Conservation (phyloP, 2,797 vertebrate genomes). For the Lithobates pipiens region DNA sequence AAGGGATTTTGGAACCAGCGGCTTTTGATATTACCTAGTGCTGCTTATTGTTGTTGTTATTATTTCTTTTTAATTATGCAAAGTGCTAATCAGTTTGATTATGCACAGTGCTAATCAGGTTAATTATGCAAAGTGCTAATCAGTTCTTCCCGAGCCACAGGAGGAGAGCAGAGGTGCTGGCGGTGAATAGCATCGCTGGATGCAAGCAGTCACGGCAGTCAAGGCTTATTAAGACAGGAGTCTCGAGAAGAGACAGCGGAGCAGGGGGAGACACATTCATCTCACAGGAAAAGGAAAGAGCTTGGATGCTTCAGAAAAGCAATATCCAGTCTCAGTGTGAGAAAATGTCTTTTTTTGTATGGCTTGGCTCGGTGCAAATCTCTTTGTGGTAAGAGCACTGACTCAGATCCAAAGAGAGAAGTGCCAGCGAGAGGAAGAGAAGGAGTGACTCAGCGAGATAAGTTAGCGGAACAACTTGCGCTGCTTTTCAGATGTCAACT, state of each 20-base stretch:
- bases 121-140: conserved; percentile 90
- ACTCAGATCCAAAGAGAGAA: conserved; percentile 68
- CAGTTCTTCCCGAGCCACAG: conserved; percentile 85
- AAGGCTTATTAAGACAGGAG: conserved; percentile 79
- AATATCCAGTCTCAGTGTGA: conserved; percentile 70
- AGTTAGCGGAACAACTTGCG: conserved; percentile 33
- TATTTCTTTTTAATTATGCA: conserved; percentile 84
- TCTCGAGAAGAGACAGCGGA: conserved; percentile 71
- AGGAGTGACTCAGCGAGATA: conserved; percentile 47
- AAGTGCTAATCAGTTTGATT: conserved; percentile 82
- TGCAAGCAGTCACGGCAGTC: conserved; percentile 83
- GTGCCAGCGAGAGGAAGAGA: conserved; percentile 26
- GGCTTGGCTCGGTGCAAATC: conserved; percentile 71
- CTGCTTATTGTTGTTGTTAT: conserved; percentile 87
- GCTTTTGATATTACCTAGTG: conserved; percentile 83
- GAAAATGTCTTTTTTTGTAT: conserved; percentile 63
- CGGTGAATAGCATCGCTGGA: conserved; percentile 80
- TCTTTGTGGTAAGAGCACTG: conserved; percentile 72
- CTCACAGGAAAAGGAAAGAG: conserved; percentile 68
- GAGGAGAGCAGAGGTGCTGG: conserved; percentile 84
- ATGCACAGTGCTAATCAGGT: conserved; percentile 89
- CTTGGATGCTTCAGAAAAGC: conserved; percentile 69
- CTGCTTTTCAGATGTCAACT: conserved; percentile 40
- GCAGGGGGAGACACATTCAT: conserved; percentile 70
- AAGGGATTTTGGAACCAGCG: conserved; percentile 75